Evolutionary conservation across 2,113 vertebrate species (phyloP), one percentile per base, ranked within the genome.

Genomic region (Raphicerus campestris): DNA sequence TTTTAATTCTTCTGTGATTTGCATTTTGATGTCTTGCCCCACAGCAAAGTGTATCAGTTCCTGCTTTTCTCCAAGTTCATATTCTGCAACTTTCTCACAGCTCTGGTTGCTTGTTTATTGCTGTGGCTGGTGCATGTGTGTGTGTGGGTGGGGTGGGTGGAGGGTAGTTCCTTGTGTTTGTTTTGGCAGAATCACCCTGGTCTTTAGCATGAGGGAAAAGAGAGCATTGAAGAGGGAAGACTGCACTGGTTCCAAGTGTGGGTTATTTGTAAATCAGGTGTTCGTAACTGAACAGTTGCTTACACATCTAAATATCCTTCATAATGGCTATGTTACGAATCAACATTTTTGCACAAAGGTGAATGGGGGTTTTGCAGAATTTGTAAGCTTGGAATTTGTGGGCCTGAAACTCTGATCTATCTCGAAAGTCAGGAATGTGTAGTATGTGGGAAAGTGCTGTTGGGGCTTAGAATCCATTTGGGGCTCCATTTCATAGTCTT

Each of bases 401-500:
- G 58, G 78, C 55, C n/a, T 78, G 81, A 61, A 75, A 53, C 70
- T 90, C 81, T 87, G 63, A 89, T 66, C n/a, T 47, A 16, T 39
- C 82, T 95, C 58, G 7, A 28, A 94, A 85, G 63, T 92, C 89
- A 96, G 88, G 88, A 93, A 98, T 95, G 90, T 3, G 8, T 47
- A 90, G 45, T 24, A 91, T 96, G 91, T 97, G 96, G 92, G 93
- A 95, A 97, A 97, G 89, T 32, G 61, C 17, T 90, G 35, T 55
- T 92, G 87, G n/a, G 53, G 58, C 77, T 95, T 78, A 9, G 9
- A 94, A 87, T 56, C 19, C 70, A 45, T 58, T 82, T 94, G 87
- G 51, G 77, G 96, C 73, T 98, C 88, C 35, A 78, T 97, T 97
- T 98, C 97, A 83, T 58, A 88, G 53, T 91, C 70, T 91, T 93